Evolutionary conservation across 2,888 invertebrate genomes (phyloP).

Genomic region (Meliscaeva auricollis): DNA sequence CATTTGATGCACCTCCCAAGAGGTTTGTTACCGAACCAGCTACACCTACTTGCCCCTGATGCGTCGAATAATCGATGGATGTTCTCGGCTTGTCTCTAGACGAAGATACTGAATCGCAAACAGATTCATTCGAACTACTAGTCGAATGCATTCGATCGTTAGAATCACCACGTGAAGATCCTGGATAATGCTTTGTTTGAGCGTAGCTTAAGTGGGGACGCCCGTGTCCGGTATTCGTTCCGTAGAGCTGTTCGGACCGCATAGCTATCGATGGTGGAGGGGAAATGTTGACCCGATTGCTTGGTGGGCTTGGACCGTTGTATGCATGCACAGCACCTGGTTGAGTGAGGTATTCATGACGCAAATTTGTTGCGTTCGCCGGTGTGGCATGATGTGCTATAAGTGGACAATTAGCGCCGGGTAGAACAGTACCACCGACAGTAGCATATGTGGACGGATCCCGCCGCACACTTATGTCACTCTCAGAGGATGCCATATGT

Average conservation of each 20-base stretch:
- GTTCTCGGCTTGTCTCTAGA: slow-evolving; percentile 84
- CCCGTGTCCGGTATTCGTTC: slow-evolving; percentile 62
- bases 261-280: slow-evolving; percentile 80
- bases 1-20: slow-evolving; percentile 78
- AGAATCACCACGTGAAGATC: slow-evolving; percentile 79
- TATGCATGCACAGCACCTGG: slow-evolving; percentile 78
- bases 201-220: slow-evolving; percentile 81
- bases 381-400: slow-evolving; percentile 82
- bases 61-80: slow-evolving; percentile 81
- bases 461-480: slow-evolving; percentile 81
- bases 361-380: slow-evolving; percentile 80
- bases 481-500: slow-evolving; percentile 79
- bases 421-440: slow-evolving; percentile 76
- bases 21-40: slow-evolving; percentile 81
- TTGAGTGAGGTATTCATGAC: slow-evolving; percentile 82
- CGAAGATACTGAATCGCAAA: slow-evolving; percentile 88
- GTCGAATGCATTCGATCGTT: slow-evolving; percentile 85
- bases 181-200: slow-evolving; percentile 81
- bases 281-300: slow-evolving; percentile 81
- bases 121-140: slow-evolving; percentile 94
- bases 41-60: slow-evolving; percentile 79
- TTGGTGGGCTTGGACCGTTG: slow-evolving; percentile 78
- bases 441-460: slow-evolving; percentile 79
- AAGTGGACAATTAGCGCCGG: slow-evolving; percentile 78
- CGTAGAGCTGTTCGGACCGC: slow-evolving; percentile 80